These are phyloP conservation scores for Oligia strigilis DNA, from an alignment of 2,888 invertebrate genomes.

Conservation along the genomic window DNA sequence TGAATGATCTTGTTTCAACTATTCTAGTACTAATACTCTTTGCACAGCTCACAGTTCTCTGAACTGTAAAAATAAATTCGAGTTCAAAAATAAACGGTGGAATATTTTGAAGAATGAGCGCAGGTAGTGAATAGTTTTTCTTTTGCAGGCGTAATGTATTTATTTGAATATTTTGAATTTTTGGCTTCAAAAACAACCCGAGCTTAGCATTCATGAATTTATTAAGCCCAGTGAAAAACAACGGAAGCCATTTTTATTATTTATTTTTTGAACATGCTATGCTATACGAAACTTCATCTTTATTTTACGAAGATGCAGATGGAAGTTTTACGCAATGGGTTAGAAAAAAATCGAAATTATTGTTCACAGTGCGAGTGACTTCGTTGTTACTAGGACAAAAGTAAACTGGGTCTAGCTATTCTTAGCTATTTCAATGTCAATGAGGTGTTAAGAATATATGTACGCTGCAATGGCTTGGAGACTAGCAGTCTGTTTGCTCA, in stretches of 20 bases:
- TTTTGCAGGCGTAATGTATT: constrained; percentile 11
- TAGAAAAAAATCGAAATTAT: neutral
- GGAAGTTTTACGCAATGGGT: neutral
- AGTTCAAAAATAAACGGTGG: constrained; percentile 33
- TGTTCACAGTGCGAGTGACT: neutral
- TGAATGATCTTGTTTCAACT: constrained; percentile 28
- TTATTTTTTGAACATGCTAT: constrained; percentile 7
- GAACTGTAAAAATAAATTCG: constrained; percentile 15
- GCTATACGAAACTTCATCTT: neutral
- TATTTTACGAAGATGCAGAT: neutral
- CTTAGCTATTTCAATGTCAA: constrained; percentile 56
- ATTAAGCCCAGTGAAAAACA: constrained; percentile 8
- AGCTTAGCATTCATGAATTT: constrained; percentile 42
- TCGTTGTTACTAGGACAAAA: constrained; percentile 31
- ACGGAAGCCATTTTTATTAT: constrained; percentile 2
- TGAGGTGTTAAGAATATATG: constrained; percentile 18
- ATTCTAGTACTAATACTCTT: neutral
- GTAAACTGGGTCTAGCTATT: constrained; percentile 43
- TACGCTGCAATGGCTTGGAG: constrained; percentile 11
- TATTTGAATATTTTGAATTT: constrained; percentile 48
- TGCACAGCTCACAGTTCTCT: neutral
- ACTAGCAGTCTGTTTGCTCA: neutral
- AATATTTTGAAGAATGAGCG: constrained; percentile 40
- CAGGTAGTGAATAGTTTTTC: constrained; percentile 10
- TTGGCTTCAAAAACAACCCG: constrained; percentile 25